Percentiles rank a stretch among this genome's conserved stretches.
These are phyloP conservation scores for Corythoichthys intestinalis DNA, from an alignment of 2,113 vertebrate species.

Conservation along the genomic window DNA sequence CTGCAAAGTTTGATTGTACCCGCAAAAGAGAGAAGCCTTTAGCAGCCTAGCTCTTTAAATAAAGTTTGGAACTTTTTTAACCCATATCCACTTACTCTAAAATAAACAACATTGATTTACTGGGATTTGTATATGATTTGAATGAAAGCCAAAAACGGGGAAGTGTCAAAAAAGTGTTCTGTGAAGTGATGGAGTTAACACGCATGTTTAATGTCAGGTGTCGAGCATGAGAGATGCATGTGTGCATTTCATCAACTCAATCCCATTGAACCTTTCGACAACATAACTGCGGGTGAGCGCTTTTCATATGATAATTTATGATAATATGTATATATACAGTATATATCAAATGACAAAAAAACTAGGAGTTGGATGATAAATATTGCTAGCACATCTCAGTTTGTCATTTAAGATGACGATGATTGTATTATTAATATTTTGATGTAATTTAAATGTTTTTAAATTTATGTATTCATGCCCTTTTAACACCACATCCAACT, in stretches of 20 bases:
- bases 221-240: neutral
- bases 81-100: neutral
- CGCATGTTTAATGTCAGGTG: neutral
- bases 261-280: neutral
- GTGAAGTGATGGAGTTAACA: neutral
- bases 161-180: neutral
- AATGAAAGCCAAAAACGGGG: neutral
- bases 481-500: no score
- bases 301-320: constrained; percentile 8
- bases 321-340: neutral
- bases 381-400: neutral
- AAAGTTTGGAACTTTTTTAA: neutral
- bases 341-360: neutral
- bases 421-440: neutral
- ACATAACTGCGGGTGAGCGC: neutral
- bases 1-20: neutral
- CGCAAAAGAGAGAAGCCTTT: neutral
- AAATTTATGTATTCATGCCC: no score
- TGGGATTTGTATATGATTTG: neutral
- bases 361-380: neutral
- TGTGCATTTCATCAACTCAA: neutral
- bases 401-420: neutral
- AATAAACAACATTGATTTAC: neutral
- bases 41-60: neutral
- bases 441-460: no score